Percentiles rank a stretch among this genome's conserved stretches.
Conservation (phyloP, 2,113 vertebrate genomes). For the Anhinga rufa region DNA sequence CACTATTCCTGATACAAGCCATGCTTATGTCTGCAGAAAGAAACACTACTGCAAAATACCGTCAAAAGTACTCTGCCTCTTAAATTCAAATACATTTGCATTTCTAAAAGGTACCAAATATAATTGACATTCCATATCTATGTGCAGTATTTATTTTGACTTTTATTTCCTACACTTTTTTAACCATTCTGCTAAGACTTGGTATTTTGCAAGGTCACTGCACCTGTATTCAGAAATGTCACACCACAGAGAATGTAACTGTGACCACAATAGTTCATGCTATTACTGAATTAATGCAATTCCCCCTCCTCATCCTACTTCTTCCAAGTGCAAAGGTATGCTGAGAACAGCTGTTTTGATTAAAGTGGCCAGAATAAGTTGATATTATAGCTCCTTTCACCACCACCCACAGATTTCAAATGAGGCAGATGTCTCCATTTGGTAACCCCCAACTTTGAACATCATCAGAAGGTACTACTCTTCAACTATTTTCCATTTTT, state of each 20-base stretch:
- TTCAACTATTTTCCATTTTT: neutral
- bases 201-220: neutral
- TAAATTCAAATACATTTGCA: neutral
- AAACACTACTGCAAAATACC: neutral
- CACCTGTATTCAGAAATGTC: neutral
- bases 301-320: neutral
- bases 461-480: neutral
- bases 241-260: neutral
- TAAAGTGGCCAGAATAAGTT: neutral
- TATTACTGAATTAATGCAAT: neutral
- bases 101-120: neutral
- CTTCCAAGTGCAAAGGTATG: neutral
- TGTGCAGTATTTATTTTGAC: neutral
- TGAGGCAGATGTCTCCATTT: neutral
- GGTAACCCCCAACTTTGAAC: neutral
- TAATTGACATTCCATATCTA: neutral
- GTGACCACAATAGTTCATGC: neutral
- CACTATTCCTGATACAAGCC: neutral
- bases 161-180: neutral
- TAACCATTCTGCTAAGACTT: neutral
- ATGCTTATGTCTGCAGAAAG: neutral
- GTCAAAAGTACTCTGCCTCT: neutral
- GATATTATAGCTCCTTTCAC: neutral
- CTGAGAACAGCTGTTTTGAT: neutral
- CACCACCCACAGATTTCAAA: neutral